Evolutionary conservation across 2,797 vertebrate species (phyloP).

Genomic region (Perodicticus potto): DNA sequence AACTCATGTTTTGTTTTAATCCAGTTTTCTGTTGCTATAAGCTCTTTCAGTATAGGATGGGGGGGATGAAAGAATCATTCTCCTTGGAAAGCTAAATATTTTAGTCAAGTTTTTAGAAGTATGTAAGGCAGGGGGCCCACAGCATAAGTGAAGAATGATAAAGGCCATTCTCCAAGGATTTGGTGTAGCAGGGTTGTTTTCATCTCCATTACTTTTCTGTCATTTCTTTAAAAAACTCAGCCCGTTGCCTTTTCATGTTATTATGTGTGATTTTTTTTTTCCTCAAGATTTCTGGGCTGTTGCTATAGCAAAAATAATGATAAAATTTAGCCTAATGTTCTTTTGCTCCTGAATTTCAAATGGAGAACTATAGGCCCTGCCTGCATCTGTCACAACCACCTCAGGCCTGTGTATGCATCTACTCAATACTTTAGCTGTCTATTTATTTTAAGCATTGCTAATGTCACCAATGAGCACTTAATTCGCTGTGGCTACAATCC

Average conservation of each 20-base stretch:
- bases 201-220: constrained; percentile 73
- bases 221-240: constrained; percentile 49
- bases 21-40: constrained; percentile 24
- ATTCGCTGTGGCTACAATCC: not conserved
- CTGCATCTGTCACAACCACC: not conserved
- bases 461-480: not conserved
- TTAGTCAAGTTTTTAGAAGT: constrained; percentile 57
- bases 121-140: not conserved
- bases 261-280: constrained; percentile 32
- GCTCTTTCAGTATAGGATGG: not conserved
- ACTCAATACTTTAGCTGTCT: not conserved
- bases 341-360: constrained; percentile 54
- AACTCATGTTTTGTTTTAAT: constrained; percentile 62
- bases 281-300: constrained; percentile 52
- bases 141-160: constrained; percentile 41
- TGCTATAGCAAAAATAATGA: constrained; percentile 61
- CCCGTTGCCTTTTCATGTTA: constrained; percentile 47
- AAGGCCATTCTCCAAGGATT: constrained; percentile 58
- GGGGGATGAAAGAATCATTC: not conserved
- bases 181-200: constrained; percentile 1
- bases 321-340: constrained; percentile 25
- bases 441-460: not conserved
- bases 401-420: not conserved
- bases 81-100: constrained; percentile 59
- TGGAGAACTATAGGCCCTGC: not conserved